Evolutionary conservation across 2,113 vertebrate species (phyloP).

Genomic region (Protomyctophum bolini): DNA sequence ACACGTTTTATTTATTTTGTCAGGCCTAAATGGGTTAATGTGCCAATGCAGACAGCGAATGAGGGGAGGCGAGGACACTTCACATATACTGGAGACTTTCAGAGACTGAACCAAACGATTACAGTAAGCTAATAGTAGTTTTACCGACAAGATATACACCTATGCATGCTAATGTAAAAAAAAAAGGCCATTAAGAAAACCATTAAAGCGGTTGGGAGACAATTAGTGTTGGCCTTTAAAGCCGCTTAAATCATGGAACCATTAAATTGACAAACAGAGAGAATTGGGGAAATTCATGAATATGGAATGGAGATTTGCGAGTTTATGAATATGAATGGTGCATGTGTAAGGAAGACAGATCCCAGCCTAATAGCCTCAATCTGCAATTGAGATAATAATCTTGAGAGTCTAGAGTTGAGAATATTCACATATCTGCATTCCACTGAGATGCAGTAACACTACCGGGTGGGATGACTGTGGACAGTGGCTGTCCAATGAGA

Average conservation of each 20-base stretch:
- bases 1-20: no score
- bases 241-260: constrained; percentile 36
- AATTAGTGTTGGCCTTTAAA: constrained; percentile 55
- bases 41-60: constrained; percentile 3
- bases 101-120: constrained; percentile 8
- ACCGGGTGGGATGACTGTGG: constrained; percentile 26
- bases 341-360: constrained; percentile 34
- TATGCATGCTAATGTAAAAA: constrained; percentile 35
- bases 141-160: constrained; percentile 26
- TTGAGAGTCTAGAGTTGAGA: constrained; percentile 54
- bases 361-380: not conserved
- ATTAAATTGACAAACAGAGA: constrained; percentile 16
- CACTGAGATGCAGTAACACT: constrained; percentile 69
- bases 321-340: constrained; percentile 5
- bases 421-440: constrained; percentile 50
- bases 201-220: constrained; percentile 40
- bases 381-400: constrained; percentile 66
- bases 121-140: constrained; percentile 21
- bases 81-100: constrained; percentile 7
- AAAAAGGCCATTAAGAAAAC: constrained; percentile 37
- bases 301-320: constrained; percentile 10
- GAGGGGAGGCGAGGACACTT: constrained; percentile 13
- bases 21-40: not conserved
- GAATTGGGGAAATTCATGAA: constrained; percentile 33
- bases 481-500: constrained; percentile 71